phyloP scores from a whole-genome alignment of 2,797 vertebrate genomes.

The Smutsia temminckii region DNA sequence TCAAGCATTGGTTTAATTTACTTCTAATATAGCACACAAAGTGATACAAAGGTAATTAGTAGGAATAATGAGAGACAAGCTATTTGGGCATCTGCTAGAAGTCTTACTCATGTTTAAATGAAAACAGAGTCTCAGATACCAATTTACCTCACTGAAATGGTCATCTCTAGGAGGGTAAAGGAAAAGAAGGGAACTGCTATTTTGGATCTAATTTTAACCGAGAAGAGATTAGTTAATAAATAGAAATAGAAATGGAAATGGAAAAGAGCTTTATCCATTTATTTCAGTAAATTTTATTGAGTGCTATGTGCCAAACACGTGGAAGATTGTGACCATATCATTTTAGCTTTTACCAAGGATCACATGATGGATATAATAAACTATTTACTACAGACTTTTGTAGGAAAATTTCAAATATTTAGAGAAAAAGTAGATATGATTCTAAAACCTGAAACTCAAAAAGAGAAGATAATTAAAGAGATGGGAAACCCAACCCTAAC shows the following conservation, averaged over 20 bases:
- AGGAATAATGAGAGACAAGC: neutral
- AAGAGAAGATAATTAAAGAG: neutral
- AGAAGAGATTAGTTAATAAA: slow-evolving; percentile 26
- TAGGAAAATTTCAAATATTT: neutral
- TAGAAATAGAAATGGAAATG: neutral
- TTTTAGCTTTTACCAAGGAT: neutral
- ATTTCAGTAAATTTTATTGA: neutral
- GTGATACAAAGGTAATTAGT: neutral
- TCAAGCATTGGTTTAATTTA: neutral
- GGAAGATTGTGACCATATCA: neutral
- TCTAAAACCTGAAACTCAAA: neutral
- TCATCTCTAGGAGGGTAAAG: slow-evolving; percentile 27
- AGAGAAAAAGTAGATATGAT: neutral
- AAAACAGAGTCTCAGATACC: slow-evolving; percentile 10
- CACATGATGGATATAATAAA: neutral
- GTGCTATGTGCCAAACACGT: neutral
- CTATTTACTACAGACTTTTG: neutral
- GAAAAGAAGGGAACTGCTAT: slow-evolving; percentile 36
- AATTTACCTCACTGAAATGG: slow-evolving; percentile 35
- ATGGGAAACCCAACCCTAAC: neutral
- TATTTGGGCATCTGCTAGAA: slow-evolving; percentile 12
- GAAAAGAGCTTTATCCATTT: slow-evolving; percentile 28
- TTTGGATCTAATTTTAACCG: slow-evolving; percentile 58
- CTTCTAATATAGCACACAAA: neutral
- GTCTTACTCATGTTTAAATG: slow-evolving; percentile 46